A percentile compares a stretch with the other conserved stretches of the same genome.
These are phyloP conservation scores for Clitarchus hookeri DNA, from an alignment of 2,888 invertebrate genomes.

Conservation along the genomic window DNA sequence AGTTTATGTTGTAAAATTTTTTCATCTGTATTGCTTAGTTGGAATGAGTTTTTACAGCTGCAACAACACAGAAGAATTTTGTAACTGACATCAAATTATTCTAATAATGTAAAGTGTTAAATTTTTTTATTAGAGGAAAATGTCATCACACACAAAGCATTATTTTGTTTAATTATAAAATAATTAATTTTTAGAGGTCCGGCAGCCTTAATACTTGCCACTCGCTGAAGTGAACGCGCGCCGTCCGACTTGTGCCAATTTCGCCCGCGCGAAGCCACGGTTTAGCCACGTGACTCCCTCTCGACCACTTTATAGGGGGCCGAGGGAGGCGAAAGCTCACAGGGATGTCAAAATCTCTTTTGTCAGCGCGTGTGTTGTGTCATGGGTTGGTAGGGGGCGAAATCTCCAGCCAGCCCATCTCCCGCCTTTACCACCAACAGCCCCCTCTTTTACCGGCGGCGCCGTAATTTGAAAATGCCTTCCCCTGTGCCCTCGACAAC, in stretches of 20 bases:
- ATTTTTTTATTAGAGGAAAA: too few relatives aligned
- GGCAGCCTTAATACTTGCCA: too few relatives aligned
- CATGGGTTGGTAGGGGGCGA: not conserved
- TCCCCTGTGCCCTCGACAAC: not conserved
- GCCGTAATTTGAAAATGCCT: not conserved
- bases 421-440: not conserved
- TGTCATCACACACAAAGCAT: too few relatives aligned
- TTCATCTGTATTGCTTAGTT: too few relatives aligned
- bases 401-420: not conserved
- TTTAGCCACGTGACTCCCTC: not conserved
- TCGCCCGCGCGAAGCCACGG: not conserved
- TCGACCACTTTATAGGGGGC: not conserved
- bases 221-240: too few relatives aligned
- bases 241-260: not conserved
- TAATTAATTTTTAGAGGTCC: too few relatives aligned
- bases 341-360: constrained; percentile 11
- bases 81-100: too few relatives aligned
- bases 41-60: too few relatives aligned
- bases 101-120: too few relatives aligned
- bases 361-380: not conserved
- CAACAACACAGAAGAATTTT: too few relatives aligned
- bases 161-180: too few relatives aligned
- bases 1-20: too few relatives aligned
- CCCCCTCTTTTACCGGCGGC: not conserved
- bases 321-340: not conserved